Base-by-base conservation (phyloP, 2,888 invertebrate species). In the Synergus gifuensis region DNA sequence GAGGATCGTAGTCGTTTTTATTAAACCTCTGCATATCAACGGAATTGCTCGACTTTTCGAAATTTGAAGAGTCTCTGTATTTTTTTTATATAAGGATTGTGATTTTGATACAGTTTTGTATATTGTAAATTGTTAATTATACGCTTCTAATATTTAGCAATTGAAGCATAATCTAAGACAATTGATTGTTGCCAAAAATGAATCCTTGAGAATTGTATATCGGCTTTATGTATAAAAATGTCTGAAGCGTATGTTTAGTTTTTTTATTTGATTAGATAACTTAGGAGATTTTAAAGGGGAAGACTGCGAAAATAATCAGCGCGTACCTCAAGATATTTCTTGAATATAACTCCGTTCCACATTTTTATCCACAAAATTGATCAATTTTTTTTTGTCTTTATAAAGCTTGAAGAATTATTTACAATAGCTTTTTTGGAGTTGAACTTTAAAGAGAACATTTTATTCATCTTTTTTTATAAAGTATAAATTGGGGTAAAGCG, bases 151-250 rank as follows among this genome's bases (percentile, higher is more conserved):
- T 22, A 44, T 67, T 28, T 3, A 36, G 36, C 0, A 73, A 49
- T 49, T 22, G 49, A 69, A 46, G 49, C 46, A 46, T 69, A 69
- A 16, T 69, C 28, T 69, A 69, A 49, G 14, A 69, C 44, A 69
- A 18, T 36, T 49, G 49, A 54, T 54, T 4, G n/a, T 49, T 73
- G 73, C 73, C 73, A 73, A 73, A 54, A 54, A 46, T 69, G 49
- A 69, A 49, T 69, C 16, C 16, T n/a, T 46, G 49, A 44, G 42
- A 66, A 44, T 18, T 66, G 44, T 69, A 69, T 4, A 54, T 73
- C 36, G 73, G 73, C 54, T 73, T 73, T 36, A 54, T 69, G 49
- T 69, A 28, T 73, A 73, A 73, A 73, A 73, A 36, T 73, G n/a
- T 73, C 73, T 73, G 54, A 73, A 73, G 28, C 49, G n/a, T 46